phyloP scores from a whole-genome alignment of 2,797 vertebrate genomes.

The Catharus ustulatus region DNA sequence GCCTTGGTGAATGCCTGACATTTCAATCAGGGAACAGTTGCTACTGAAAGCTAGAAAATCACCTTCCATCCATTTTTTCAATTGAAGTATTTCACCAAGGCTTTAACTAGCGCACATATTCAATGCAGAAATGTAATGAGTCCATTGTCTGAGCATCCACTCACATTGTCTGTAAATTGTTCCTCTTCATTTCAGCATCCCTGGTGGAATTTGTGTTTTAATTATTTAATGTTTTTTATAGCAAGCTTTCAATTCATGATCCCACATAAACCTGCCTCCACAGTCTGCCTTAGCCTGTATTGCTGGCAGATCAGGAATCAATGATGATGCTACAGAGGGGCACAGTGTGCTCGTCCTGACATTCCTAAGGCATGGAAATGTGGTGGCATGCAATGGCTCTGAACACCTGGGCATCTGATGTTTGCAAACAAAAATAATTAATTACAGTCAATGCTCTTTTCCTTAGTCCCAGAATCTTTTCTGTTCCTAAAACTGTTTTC shows the following conservation, averaged over 20 bases:
- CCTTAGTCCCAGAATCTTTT: not conserved
- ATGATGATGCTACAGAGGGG: not conserved
- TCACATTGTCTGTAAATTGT: not conserved
- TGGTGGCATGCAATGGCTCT: not conserved
- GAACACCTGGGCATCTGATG: not conserved
- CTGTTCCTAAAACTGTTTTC: not conserved
- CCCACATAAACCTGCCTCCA: not conserved
- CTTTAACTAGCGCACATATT: not conserved
- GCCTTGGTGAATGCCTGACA: not conserved
- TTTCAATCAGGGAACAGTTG: not conserved
- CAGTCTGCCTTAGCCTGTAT: not conserved
- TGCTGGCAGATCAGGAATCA: not conserved
- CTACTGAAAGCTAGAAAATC: not conserved
- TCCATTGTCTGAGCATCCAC: slow-evolving; percentile 9
- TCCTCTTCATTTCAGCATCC: slow-evolving; percentile 27
- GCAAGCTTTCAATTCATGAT: slow-evolving; percentile 22
- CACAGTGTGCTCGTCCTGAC: not conserved
- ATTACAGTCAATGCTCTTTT: not conserved
- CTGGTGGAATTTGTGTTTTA: slow-evolving; percentile 34
- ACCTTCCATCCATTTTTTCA: not conserved
- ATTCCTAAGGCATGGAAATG: not conserved
- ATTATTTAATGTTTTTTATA: slow-evolving; percentile 3
- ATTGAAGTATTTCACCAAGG: not conserved
- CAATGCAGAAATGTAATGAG: slow-evolving; percentile 17
- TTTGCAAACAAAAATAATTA: not conserved